Conservation (phyloP, 2,797 vertebrate species). For the Lacerta agilis region DNA sequence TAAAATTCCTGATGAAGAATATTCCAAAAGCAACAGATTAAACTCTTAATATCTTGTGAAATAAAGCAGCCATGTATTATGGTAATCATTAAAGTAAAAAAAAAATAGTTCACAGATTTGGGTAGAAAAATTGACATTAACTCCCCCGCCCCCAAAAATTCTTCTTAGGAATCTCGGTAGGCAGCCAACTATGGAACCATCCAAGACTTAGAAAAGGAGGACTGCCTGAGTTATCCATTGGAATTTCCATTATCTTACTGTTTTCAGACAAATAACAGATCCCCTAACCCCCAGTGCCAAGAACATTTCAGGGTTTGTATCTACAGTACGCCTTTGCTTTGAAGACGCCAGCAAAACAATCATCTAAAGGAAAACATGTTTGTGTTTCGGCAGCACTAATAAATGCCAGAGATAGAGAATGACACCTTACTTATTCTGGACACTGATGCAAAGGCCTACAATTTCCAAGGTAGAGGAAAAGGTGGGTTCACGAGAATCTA, state of each 20-base stretch:
- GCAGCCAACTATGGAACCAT: not conserved
- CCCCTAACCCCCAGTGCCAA: not conserved
- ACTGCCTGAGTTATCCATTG: not conserved
- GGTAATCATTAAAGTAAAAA: not conserved
- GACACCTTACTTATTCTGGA: not conserved
- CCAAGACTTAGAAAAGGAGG: not conserved
- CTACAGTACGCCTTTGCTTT: not conserved
- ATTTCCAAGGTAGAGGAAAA: not conserved
- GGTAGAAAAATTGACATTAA: not conserved
- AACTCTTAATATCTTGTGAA: not conserved
- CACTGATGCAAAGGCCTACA: not conserved
- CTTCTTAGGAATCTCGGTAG: not conserved
- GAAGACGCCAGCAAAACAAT: not conserved
- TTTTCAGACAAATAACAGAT: conserved; percentile 17
- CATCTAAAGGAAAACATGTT: not conserved
- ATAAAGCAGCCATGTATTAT: not conserved
- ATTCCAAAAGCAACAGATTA: not conserved
- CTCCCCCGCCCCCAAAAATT: not conserved
- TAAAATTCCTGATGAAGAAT: not conserved
- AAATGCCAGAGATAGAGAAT: not conserved
- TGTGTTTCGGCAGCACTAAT: not conserved
- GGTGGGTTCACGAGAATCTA: not conserved
- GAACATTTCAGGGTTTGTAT: not conserved
- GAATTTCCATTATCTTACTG: not conserved
- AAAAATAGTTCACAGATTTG: not conserved